Evolutionary conservation across 2,113 vertebrate species (phyloP).

Genomic region (Larimichthys crocea): DNA sequence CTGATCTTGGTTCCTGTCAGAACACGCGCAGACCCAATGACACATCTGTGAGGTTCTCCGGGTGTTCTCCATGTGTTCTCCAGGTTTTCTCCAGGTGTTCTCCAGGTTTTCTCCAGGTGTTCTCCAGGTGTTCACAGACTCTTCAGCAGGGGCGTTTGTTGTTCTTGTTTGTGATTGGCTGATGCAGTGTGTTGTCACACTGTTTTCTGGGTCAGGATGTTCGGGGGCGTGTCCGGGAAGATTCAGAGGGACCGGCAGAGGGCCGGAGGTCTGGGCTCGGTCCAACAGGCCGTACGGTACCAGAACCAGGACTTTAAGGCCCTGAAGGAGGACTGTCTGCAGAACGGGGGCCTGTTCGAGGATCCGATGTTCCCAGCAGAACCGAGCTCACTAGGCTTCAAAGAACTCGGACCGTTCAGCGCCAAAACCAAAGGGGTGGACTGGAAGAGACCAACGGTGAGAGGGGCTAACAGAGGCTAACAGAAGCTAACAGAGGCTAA

Average conservation of each 20-base stretch:
- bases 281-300: slow-evolving; percentile 78
- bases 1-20: no score
- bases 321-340: slow-evolving; percentile 82
- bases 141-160: no score
- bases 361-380: slow-evolving; percentile 89
- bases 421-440: slow-evolving; percentile 85
- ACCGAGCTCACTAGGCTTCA: slow-evolving; percentile 85
- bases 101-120: no score
- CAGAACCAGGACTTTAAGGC: slow-evolving; percentile 87
- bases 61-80: no score
- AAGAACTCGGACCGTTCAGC: slow-evolving; percentile 86
- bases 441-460: slow-evolving; percentile 91
- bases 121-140: no score
- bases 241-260: slow-evolving; percentile 80
- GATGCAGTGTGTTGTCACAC: no score
- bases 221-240: slow-evolving; percentile 49
- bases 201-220: slow-evolving; percentile 46
- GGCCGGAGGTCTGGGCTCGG: slow-evolving; percentile 84
- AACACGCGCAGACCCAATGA: no score
- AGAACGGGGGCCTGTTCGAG: slow-evolving; percentile 83
- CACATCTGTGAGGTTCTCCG: no score
- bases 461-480: no score
- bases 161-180: no score
- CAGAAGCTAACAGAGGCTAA: no score
- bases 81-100: no score